Conservation (phyloP, 2,113 vertebrate species). For the Pluvialis apricaria region DNA sequence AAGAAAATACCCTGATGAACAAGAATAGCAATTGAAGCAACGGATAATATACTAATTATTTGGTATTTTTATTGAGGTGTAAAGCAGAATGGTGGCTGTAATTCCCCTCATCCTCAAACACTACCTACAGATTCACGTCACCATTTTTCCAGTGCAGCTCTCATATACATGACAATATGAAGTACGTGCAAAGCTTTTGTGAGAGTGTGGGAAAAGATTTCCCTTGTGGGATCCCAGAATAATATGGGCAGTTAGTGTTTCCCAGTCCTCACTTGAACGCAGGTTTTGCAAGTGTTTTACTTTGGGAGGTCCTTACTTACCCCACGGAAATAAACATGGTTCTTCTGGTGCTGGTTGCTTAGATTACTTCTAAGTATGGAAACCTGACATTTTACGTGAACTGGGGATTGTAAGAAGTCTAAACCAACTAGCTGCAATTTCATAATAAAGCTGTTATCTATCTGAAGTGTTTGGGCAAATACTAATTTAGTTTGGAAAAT, state of each 20-base stretch:
- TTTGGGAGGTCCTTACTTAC: background rate
- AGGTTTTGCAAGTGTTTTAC: background rate
- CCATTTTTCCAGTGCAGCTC: background rate
- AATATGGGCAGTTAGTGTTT: background rate
- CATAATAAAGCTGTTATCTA: conserved; percentile 3
- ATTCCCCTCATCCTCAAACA: background rate
- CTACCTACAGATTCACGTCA: background rate
- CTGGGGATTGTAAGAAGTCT: background rate
- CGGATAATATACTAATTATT: background rate
- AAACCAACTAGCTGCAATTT: background rate
- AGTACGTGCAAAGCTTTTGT: background rate
- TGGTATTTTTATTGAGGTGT: background rate
- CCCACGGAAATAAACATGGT: fast-evolving
- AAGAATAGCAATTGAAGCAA: background rate
- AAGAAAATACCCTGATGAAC: background rate
- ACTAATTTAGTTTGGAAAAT: conserved; percentile 7
- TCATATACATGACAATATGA: background rate
- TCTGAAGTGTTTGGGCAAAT: conserved; percentile 20
- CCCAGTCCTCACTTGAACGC: background rate
- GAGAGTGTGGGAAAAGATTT: background rate
- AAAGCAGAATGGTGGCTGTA: background rate
- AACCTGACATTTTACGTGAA: background rate
- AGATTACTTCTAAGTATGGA: background rate
- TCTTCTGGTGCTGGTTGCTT: background rate
- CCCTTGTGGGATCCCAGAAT: background rate